Evolutionary conservation across 2,888 invertebrate genomes (phyloP).

Genomic region (Caenorhabditis virilis): DNA sequence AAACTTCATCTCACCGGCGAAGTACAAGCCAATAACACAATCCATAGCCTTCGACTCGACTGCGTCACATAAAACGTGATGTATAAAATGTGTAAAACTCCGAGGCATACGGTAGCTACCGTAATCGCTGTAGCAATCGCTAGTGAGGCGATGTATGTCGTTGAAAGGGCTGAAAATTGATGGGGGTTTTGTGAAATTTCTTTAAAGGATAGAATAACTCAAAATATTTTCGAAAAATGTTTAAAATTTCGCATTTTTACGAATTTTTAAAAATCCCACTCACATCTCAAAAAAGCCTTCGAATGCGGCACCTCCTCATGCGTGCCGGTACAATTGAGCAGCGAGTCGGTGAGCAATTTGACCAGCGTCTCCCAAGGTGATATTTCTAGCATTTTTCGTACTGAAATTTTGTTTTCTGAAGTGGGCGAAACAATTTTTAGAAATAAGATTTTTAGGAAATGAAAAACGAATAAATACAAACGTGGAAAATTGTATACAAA

Average conservation of each 20-base stretch:
- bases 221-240: background rate
- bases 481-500: background rate
- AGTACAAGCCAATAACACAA: conserved; percentile 59
- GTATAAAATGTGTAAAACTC: conserved; percentile 59
- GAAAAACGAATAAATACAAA: background rate
- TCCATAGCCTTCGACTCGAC: conserved; percentile 48
- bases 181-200: no score
- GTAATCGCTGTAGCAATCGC: conserved; percentile 50
- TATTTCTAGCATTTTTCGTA: conserved; percentile 29
- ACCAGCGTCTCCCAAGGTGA: conserved; percentile 51
- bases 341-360: conserved; percentile 56
- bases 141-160: conserved; percentile 50
- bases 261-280: conserved; percentile 23
- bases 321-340: conserved; percentile 55
- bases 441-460: background rate
- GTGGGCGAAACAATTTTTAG: no score
- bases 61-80: conserved; percentile 59
- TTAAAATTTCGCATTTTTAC: no score
- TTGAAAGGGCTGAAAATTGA: conserved; percentile 42
- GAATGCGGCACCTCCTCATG: conserved; percentile 50
- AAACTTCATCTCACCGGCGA: conserved; percentile 58
- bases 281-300: conserved; percentile 48
- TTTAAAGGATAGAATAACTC: background rate
- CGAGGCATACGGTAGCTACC: conserved; percentile 53
- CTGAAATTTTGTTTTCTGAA: no score